These are phyloP conservation scores for Petrolisthes manimaculis DNA, from an alignment of 2,888 invertebrate species.

Conservation along the genomic window DNA sequence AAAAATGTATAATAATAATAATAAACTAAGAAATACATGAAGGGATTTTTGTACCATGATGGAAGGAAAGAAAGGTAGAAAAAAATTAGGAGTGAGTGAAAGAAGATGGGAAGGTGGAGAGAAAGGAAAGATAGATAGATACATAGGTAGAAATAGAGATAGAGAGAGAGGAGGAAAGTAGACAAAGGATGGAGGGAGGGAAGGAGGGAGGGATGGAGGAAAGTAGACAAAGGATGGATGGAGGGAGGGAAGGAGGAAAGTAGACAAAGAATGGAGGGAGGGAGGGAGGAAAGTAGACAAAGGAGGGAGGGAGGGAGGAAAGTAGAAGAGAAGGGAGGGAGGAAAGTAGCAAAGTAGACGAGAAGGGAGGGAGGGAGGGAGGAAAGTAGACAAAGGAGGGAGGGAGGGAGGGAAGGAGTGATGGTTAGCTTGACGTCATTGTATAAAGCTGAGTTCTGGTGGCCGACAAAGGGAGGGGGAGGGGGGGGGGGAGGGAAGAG, in stretches of 20 bases:
- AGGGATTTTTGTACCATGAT: not conserved
- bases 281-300: not conserved
- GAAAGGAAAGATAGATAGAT: not conserved
- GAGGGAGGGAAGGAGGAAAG: not conserved
- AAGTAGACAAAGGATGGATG: not conserved
- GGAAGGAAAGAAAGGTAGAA: not conserved
- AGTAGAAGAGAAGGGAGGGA: not conserved
- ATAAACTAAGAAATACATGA: too few species aligned
- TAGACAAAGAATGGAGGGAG: not conserved
- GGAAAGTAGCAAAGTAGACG: too few species aligned
- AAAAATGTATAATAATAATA: too few species aligned
- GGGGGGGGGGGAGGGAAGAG: constrained; percentile 14
- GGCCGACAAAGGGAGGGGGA: not conserved
- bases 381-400: not conserved
- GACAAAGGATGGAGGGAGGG: not conserved
- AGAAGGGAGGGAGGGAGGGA: not conserved
- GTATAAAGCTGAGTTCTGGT: not conserved
- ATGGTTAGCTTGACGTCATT: too few species aligned
- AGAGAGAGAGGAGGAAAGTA: not conserved
- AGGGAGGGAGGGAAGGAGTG: not conserved
- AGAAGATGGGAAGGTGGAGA: not conserved
- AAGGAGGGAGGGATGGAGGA: not conserved
- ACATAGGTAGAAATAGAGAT: too few species aligned
- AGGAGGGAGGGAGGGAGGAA: not conserved
- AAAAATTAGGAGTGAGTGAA: not conserved